Evolutionary conservation across 2,113 vertebrate genomes (phyloP), one percentile per base, ranked within the genome.

Genomic region (Poecile atricapillus): DNA sequence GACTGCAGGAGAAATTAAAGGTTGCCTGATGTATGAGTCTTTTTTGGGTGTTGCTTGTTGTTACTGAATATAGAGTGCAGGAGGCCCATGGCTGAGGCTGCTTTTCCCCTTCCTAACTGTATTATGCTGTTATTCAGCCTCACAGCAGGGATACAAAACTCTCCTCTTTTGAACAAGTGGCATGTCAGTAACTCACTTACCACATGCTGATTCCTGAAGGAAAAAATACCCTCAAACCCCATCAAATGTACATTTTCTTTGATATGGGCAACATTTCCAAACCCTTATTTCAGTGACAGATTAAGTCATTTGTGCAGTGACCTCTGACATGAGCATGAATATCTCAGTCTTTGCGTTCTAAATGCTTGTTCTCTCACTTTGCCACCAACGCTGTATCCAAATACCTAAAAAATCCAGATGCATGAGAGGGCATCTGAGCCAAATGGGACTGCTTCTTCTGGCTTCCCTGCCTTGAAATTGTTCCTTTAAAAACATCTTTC

Each of bases 41-140:
- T 27, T 64, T 87, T 84, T 65, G n/a, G 67, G 63, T 7, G 4
- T 14, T 73, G 80, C 46, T 77, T 85, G 47, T 59, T 90, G 35
- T 83, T 88, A 49, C 65, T 13, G 35, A 81, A 49, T 43, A 62
- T 19, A 44, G 83, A 90, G 55, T 6, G 5, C 47, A 60, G 80
- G 88, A 83, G 30, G 35, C 28, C 46, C 28, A 14, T 56, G 83
- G 23, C 64, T 88, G 73, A 94, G 76, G 39, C 62, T 79, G 91
- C 47, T 92, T 90, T 91, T 47, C 60, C 60, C 50, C 10, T 82
- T 83, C 87, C 94, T 77, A 41, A 37, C 90, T 95, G 77, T 62
- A 92, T 96, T 93, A 93, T 93, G 65, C 87, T 98, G 96, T 97
- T 95, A 97, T 93, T 98, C 96, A 97, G 62, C 94, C n/a, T 55